Base-by-base conservation (phyloP, 2,888 invertebrate species). In the Folsomia candida region DNA sequence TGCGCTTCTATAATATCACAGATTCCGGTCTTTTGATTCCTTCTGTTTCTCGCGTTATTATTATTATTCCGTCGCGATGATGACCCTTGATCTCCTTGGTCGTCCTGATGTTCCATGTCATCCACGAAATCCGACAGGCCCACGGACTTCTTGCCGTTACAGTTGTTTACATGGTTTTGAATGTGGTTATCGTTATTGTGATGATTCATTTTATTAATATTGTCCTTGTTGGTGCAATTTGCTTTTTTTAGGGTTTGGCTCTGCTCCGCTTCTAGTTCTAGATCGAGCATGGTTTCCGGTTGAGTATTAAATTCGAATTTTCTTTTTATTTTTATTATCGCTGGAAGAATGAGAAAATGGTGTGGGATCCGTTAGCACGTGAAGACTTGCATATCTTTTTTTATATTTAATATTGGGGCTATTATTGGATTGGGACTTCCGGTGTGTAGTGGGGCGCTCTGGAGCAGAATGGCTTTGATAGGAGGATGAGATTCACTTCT, bases 1-100 rank as follows among this genome's bases (percentile, higher is more conserved):
- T 68, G 71, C 24, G 63, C 59, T 64, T 68, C 71, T 24, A 71
- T 63, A 18, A 29, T 37, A 59, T 71, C 71, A 27, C 71, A 71
- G 58, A 62, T 28, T 22, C 62, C 62, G 4, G 4, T 26, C 27
- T 61, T 26, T 27, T 28, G 28, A 61, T 61, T 61, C 27, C 61
- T 4, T 28, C 26, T 20, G 20, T 24, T n/a, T 27, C 61, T 25
- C 25, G 24, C 4, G 26, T 14, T 58, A 26, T 58, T 2, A 20
- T 26, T 18, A 14, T 58, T 58, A 18, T 58, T 2, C 27, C 28
- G 27, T 37, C 37, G 37, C 6, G 37, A 37, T 37, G 37, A 37
- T 4, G 37, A 37, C 14, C 37, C 37, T 37, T 37, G 37, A n/a
- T n/a, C n/a, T n/a, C n/a, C n/a, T 14, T 9, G 59, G 4, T 26